Conservation (phyloP, 1,140 invertebrate genomes). For the Ips nitidus region DNA sequence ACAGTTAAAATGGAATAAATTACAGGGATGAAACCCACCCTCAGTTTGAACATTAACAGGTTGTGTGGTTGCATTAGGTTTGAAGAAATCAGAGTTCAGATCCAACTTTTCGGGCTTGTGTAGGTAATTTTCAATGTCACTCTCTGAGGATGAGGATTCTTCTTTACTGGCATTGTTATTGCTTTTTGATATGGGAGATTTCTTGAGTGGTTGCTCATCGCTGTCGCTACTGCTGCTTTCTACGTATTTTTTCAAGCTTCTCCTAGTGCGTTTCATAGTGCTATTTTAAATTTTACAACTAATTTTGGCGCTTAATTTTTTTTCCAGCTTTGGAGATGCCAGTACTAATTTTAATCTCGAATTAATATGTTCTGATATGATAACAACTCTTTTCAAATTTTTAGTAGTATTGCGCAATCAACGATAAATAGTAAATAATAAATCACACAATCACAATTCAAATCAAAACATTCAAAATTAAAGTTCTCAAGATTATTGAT, state of each 20-base stretch:
- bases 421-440: no score
- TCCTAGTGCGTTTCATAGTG: constrained; percentile 29
- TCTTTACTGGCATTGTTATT: neutral
- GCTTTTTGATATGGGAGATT: constrained; percentile 1
- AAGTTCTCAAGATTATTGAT: no score
- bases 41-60: neutral
- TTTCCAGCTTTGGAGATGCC: no score
- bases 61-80: constrained; percentile 24
- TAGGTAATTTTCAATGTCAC: constrained; percentile 55
- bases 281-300: neutral
- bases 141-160: constrained; percentile 50
- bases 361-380: no score
- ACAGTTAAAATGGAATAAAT: no score
- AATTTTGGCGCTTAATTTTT: no score
- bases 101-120: constrained; percentile 53
- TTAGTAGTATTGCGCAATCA: no score
- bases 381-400: no score
- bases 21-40: no score
- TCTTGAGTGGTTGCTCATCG: constrained; percentile 18
- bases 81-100: constrained; percentile 51
- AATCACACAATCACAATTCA: no score
- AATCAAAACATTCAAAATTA: no score
- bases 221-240: constrained; percentile 36
- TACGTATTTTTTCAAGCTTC: constrained; percentile 20
- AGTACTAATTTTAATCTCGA: no score